Base-by-base conservation (phyloP, 2,113 vertebrate species). In the Otolemur garnettii region DNA sequence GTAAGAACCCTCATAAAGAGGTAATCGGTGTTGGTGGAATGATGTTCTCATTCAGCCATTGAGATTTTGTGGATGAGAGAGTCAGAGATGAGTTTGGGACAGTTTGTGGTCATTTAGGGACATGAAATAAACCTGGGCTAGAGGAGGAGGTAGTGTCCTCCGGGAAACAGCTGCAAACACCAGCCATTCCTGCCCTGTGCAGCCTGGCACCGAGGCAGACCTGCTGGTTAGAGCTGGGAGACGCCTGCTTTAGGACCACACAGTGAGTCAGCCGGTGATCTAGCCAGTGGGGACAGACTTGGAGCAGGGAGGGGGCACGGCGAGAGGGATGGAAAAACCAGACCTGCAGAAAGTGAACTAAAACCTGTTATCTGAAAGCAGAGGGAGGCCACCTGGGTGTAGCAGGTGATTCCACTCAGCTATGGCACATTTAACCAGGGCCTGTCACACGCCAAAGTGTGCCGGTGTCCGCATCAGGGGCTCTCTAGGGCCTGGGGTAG, bases 261-360 rank as follows among this genome's bases (percentile, higher is more conserved):
- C 15, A 0, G 22, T 42, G 71, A 7, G 12, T 14, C 0, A 89
- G 21, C 6, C 35, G 7, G 15, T 59, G 35, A 33, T 55, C 18
- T 19, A 1, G 1, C 45, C 28, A 18, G 0, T 2, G 0, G 26
- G 21, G 66, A 33, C 1, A 0, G 57, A 45, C n/a, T 35, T 1
- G 2, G 68, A 33, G 10, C n/a, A 1, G 17, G 68, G 21, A 50
- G 10, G 13, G 0, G 26, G 12, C 33, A 26, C 0, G 0, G 81
- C 38, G 35, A 0, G 13, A 26, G 22, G 5, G n/a, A 42, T 4
- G 35, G 59, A 35, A 59, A 72, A 35, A 12, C 5, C 0, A 5
- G 1, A 53, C 72, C 53, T 64, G 4, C 11, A 1, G 60, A 75
- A 26, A 14, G 68, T 7, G 45, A 15, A 9, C 53, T 15, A n/a